phyloP scores from a whole-genome alignment of 2,888 invertebrate genomes.

The Drosophila koepferae region DNA sequence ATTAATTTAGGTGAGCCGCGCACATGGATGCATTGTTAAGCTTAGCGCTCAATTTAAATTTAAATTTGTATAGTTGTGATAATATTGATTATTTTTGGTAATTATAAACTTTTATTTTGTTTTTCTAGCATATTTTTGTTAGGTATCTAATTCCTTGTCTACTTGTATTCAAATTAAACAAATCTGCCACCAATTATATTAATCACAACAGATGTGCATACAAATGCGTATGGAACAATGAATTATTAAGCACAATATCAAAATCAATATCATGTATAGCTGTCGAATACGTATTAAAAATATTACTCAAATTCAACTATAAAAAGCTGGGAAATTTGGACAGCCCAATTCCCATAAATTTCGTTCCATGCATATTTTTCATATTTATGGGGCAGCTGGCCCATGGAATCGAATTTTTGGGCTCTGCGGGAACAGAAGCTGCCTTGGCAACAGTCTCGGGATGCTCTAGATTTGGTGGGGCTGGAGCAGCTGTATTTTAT shows the following conservation, averaged over 20 bases:
- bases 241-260: not conserved
- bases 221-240: not conserved
- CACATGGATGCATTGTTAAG: slow-evolving; percentile 5
- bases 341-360: slow-evolving; percentile 15
- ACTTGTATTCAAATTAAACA: not conserved
- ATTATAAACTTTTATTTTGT: not conserved
- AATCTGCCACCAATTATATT: not conserved
- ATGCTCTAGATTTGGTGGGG: slow-evolving; percentile 13
- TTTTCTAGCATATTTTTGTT: no score
- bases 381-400: slow-evolving; percentile 16
- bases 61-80: not conserved
- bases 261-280: not conserved
- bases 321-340: slow-evolving; percentile 1
- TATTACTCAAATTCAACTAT: slow-evolving; percentile 3
- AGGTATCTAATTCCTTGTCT: not conserved
- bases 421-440: slow-evolving; percentile 16
- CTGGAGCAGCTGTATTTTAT: slow-evolving; percentile 52
- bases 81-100: not conserved
- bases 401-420: slow-evolving; percentile 3
- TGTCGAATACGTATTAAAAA: not conserved
- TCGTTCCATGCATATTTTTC: slow-evolving; percentile 11
- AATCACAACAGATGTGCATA: not conserved
- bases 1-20: not conserved
- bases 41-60: slow-evolving; percentile 7
- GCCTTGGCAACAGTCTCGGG: slow-evolving; percentile 22